These are phyloP conservation scores for Zaprionus camerounensis DNA, from an alignment of 1,140 invertebrate genomes.

Conservation along the genomic window DNA sequence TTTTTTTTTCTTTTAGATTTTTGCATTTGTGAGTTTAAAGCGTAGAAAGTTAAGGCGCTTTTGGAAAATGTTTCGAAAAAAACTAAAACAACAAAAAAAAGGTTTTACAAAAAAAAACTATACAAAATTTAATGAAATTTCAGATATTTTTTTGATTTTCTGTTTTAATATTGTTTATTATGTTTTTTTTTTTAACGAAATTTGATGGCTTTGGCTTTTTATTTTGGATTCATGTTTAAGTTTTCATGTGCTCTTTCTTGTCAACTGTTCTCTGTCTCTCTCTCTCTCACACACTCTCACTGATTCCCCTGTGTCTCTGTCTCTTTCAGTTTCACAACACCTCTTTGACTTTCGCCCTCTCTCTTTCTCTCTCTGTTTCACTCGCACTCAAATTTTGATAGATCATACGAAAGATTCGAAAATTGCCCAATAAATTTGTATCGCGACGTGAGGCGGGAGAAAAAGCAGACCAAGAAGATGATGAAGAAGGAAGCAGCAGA, in stretches of 20 bases:
- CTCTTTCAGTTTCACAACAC: conserved; percentile 11
- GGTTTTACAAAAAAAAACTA: neutral
- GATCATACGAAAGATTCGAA: neutral
- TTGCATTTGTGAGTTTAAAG: conserved; percentile 39
- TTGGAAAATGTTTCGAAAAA: neutral
- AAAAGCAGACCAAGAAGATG: conserved; percentile 16
- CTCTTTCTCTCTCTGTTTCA: conserved; percentile 19
- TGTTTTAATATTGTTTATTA: conserved; percentile 13
- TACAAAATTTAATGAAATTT: conserved; percentile 25
- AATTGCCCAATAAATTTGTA: conserved; percentile 4
- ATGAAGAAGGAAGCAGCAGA: conserved; percentile 25
- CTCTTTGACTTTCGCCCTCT: conserved; percentile 26
- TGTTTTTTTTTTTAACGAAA: conserved; percentile 56
- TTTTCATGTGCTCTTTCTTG: conserved; percentile 73
- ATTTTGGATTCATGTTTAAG: conserved; percentile 60
- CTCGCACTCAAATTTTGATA: conserved; percentile 42
- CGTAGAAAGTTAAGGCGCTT: conserved; percentile 50
- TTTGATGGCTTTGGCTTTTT: conserved; percentile 76
- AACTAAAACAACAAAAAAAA: conserved; percentile 11
- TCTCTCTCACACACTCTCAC: neutral
- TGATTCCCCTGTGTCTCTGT: conserved; percentile 1
- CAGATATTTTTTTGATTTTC: conserved; percentile 34
- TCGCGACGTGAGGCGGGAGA: conserved; percentile 22
- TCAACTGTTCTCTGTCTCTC: conserved; percentile 67
- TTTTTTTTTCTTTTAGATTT: conserved; percentile 25